A percentile compares a stretch with the other conserved stretches of the same genome.
These are phyloP conservation scores for Elgaria multicarinata DNA, from an alignment of 2,113 vertebrate genomes.

Conservation along the genomic window DNA sequence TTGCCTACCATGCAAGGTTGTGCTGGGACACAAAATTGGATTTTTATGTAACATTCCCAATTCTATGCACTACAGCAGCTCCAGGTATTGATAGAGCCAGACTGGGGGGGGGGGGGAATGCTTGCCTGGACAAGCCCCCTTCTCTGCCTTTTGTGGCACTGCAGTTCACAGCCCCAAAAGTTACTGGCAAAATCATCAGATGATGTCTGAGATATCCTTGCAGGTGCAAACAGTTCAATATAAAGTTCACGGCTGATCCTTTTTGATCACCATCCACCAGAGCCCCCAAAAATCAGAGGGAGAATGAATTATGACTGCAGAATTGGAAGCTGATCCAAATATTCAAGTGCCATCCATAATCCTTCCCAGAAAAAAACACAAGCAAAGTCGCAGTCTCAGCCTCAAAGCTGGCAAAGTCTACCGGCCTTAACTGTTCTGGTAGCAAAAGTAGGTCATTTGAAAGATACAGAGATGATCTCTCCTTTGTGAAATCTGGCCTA, in stretches of 20 bases:
- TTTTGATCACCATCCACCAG: background rate
- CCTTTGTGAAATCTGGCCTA: too few relatives aligned
- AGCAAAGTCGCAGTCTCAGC: background rate
- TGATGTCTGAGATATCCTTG: background rate
- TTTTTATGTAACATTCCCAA: background rate
- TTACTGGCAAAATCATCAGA: background rate
- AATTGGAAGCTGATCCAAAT: background rate
- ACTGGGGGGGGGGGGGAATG: too few relatives aligned
- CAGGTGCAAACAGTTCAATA: background rate
- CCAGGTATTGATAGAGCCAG: background rate
- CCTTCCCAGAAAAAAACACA: background rate
- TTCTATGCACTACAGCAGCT: background rate
- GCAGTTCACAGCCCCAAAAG: background rate
- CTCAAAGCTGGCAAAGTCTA: background rate
- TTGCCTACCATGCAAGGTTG: background rate
- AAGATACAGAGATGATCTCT: background rate
- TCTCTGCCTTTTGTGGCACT: background rate
- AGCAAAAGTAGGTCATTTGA: background rate
- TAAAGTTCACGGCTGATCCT: background rate
- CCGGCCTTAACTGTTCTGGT: background rate
- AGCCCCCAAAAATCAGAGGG: background rate
- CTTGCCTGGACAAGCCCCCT: background rate
- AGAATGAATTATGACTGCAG: background rate
- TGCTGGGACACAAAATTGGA: background rate
- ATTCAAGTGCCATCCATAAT: background rate